phyloP scores from a whole-genome alignment of 2,888 invertebrate species.

The Nymphalis c-album region DNA sequence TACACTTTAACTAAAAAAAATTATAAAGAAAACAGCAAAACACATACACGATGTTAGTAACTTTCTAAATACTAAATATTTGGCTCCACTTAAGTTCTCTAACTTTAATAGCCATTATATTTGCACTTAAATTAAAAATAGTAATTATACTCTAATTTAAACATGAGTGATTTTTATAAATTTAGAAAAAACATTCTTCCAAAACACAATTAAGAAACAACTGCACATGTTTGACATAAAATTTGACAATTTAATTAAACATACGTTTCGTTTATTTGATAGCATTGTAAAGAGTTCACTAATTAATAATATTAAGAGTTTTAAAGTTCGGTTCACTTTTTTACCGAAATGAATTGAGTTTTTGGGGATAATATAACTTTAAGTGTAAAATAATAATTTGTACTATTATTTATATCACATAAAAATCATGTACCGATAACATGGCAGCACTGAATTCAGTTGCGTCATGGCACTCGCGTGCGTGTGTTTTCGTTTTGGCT shows the following conservation, averaged over 20 bases:
- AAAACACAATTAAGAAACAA: constrained; percentile 11
- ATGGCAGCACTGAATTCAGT: constrained; percentile 22
- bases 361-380: too few species aligned
- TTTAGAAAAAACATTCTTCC: constrained; percentile 10
- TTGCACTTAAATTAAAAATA: neutral
- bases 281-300: neutral
- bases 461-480: constrained; percentile 28
- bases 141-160: neutral
- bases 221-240: constrained; percentile 27
- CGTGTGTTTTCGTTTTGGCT: constrained; percentile 25
- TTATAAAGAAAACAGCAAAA: constrained; percentile 2
- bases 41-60: neutral
- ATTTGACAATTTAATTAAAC: constrained; percentile 16
- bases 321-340: too few species aligned
- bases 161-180: neutral
- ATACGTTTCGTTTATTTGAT: constrained; percentile 7
- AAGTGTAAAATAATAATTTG: neutral
- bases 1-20: neutral
- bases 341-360: neutral
- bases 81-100: neutral
- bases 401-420: neutral
- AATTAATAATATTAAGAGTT: neutral
- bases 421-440: neutral
- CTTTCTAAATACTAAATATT: constrained; percentile 4
- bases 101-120: neutral